Evolutionary conservation across 2,113 vertebrate species (phyloP), one percentile per base, ranked within the genome.

Genomic region (Otus sunia): DNA sequence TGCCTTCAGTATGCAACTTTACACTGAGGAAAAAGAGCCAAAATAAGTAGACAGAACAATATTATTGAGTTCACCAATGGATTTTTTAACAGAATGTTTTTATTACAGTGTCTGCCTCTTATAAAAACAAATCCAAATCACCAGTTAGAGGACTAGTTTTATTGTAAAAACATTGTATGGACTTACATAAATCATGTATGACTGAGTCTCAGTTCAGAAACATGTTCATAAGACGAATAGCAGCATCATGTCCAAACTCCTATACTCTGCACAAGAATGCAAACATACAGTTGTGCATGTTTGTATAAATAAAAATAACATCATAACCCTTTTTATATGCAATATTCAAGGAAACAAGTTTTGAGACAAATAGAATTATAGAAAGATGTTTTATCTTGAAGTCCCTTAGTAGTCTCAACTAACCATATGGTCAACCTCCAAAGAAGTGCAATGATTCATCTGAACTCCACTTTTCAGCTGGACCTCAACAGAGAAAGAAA

Each of bases 1-100:
- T 96, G 60, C 77, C 53, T 96, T 86, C 45, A 90, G 76, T 50
- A 67, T 77, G 58, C n/a, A 97, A 92, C 37, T 55, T 69, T 79
- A 66, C 58, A 80, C 34, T 41, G 47, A 97, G 47, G 75, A 58
- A 77, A 92, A 89, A 49, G 64, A 88, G 53, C 86, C 75, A 88
- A 96, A 83, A 36, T 75, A 96, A 94, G 30, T 72, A 92, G 49
- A 89, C 63, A 49, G 32, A 68, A 66, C 34, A 86, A 10, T 79
- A 73, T 88, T 84, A 68, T 22, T 68, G 50, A 88, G 58, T 55
- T 76, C 74, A 53, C 60, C 45, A 81, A 63, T 37, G n/a, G 53
- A 89, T 71, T 71, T 77, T 92, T 96, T 45, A 82, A 49, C 11
- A 62, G 5, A 90, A 41, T 89, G 41, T 55, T 75, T 67, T 72